Conservation (phyloP, 2,113 vertebrate genomes). For the Corynorhinus townsendii region DNA sequence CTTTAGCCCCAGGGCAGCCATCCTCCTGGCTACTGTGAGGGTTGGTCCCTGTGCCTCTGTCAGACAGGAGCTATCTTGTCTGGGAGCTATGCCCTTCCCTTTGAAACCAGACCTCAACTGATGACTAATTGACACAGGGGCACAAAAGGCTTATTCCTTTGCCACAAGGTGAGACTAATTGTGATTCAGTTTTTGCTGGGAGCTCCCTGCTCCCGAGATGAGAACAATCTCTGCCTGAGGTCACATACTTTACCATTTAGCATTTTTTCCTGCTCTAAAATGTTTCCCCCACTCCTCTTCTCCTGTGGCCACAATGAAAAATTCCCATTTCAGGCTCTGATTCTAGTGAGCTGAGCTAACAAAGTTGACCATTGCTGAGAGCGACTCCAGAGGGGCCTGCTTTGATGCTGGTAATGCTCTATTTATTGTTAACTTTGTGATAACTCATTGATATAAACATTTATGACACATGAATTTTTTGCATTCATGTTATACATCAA, state of each 20-base stretch:
- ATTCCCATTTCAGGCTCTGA: not conserved
- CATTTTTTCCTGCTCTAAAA: not conserved
- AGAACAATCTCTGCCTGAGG: not conserved
- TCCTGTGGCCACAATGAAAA: accelerated
- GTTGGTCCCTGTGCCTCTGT: not conserved
- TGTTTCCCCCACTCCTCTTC: not conserved
- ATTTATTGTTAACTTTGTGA: not conserved
- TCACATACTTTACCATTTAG: accelerated
- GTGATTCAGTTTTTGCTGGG: not conserved
- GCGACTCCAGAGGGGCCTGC: not conserved
- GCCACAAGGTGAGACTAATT: not conserved
- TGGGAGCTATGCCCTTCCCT: not conserved
- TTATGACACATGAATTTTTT: not conserved
- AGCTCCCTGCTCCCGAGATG: not conserved
- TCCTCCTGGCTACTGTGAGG: not conserved
- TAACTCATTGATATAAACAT: not conserved
- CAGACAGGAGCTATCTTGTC: not conserved
- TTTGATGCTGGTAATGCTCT: not conserved
- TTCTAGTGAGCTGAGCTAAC: not conserved
- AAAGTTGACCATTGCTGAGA: accelerated
- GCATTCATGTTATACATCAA: not conserved
- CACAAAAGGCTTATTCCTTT: not conserved
- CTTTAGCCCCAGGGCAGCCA: accelerated
- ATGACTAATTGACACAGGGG: not conserved
- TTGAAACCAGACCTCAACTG: not conserved